Base-by-base conservation (phyloP, 2,888 invertebrate genomes). In the Caenorhabditis zanzibari region DNA sequence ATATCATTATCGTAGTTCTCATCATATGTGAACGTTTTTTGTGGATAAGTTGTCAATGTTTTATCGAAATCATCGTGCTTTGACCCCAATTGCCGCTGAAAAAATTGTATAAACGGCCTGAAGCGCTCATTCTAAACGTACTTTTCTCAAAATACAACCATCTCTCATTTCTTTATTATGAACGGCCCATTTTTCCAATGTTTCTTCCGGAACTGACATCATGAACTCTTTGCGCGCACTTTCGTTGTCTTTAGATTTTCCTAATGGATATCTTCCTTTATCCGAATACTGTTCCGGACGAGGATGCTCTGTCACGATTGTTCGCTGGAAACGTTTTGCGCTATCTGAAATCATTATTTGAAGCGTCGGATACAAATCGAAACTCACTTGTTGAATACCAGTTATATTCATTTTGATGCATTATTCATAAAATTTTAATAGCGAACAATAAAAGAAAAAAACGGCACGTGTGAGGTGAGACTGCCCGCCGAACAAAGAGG, bases 311-410 rank as follows among this genome's bases (percentile, higher is more conserved):
- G 16, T 19, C 16, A 3, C 28, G 16, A 56, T 19, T n/a, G 47
- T 68, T 28, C 66, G 41, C 47, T 69, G 59, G 22, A 38, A 76
- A 9, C 52, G 58, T n/a, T 52, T 35, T 5, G 41, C 6, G 14
- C 69, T 76, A 14, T 69, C 76, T 76, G 69, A 35, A 75, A 47
- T 2, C 7, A 38, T 2, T 38, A 4, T 38, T 10, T 38, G 12
- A 38, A 38, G 10, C 12, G 7, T 38, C 12, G 7, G 14, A 24
- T 38, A 14, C n/a, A 1, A 22, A 22, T 32, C 4, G 10, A 44
- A 56, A 56, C 77, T 63, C 12, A 77, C 77, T 77, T 32, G 77
- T 71, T 0, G 77, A 69, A 54, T 77, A 77, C 69, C 71, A 77
- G 47, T 71, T 69, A 14, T 32, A 54, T 12, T 24, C 54, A 22